Evolutionary conservation across 1,140 invertebrate species (phyloP).

Genomic region (Andrena cerasifolii): DNA sequence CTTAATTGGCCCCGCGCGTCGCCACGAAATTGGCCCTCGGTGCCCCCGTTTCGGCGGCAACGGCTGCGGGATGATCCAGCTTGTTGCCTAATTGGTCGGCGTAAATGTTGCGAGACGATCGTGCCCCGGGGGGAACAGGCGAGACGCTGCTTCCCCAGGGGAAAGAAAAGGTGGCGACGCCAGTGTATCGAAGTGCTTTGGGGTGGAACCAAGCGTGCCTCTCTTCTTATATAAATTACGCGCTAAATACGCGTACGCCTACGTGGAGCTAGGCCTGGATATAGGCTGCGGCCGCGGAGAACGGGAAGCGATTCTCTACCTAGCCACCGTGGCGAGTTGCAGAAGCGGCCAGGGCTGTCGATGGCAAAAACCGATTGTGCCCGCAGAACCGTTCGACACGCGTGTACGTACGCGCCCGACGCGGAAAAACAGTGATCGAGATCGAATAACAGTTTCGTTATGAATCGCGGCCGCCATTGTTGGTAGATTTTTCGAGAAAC

Average conservation of each 20-base stretch:
- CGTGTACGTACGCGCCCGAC: not conserved
- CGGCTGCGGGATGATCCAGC: not conserved
- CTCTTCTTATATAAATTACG: slow-evolving; percentile 81
- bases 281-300: slow-evolving; percentile 50
- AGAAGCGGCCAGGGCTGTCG: slow-evolving; percentile 54
- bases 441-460: not conserved
- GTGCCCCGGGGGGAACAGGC: too few relatives aligned
- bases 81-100: not conserved
- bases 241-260: slow-evolving; percentile 76
- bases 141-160: too few relatives aligned
- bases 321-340: slow-evolving; percentile 65
- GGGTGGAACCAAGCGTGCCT: slow-evolving; percentile 81
- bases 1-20: slow-evolving; percentile 57
- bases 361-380: slow-evolving; percentile 63
- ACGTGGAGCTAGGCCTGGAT: slow-evolving; percentile 46
- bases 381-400: slow-evolving; percentile 34
- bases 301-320: slow-evolving; percentile 71
- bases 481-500: too few relatives aligned
- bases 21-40: slow-evolving; percentile 11
- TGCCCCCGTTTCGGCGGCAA: not conserved
- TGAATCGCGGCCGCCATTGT: not conserved
- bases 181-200: slow-evolving; percentile 80
- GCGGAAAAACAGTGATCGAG: not conserved
- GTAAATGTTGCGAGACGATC: not conserved
- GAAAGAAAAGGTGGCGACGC: slow-evolving; percentile 58